phyloP scores from a whole-genome alignment of 2,113 vertebrate genomes.

The Ctenomys sociabilis region DNA sequence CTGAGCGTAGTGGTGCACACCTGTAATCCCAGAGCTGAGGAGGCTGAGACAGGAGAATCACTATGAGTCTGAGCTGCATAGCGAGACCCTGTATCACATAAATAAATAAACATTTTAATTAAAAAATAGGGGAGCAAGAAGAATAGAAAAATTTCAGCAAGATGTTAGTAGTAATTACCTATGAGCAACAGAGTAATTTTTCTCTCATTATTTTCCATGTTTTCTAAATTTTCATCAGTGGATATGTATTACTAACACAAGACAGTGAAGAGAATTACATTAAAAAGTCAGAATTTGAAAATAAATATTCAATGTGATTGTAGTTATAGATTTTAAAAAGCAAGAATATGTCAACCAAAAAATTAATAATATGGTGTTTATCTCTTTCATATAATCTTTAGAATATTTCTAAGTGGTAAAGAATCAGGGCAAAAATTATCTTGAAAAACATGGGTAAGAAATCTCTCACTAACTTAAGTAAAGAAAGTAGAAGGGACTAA shows the following conservation, averaged over 20 bases:
- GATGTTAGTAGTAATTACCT: background rate
- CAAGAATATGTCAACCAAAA: background rate
- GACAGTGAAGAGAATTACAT: background rate
- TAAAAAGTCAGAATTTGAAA: slow-evolving; percentile 30
- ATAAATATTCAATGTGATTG: background rate
- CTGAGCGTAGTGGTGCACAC: too few species aligned
- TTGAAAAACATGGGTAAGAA: background rate
- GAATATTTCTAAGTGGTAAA: slow-evolving; percentile 29
- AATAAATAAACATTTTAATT: too few species aligned
- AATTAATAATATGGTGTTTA: background rate
- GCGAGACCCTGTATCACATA: too few species aligned
- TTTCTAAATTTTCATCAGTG: background rate
- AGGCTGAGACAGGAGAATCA: too few species aligned
- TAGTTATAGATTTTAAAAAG: background rate
- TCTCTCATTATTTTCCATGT: background rate
- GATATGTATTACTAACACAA: background rate
- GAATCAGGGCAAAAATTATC: background rate
- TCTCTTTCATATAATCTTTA: slow-evolving; percentile 16
- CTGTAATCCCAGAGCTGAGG: too few species aligned
- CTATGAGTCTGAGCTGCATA: too few species aligned
- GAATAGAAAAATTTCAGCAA: background rate
- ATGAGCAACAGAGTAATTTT: background rate
- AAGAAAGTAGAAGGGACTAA: background rate
- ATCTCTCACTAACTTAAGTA: background rate
- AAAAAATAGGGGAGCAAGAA: too few species aligned